A percentile compares a stretch with the other conserved stretches of the same genome.
Evolutionary conservation across 2,797 vertebrate species (phyloP).

Genomic region (Poeciliopsis gracilis): DNA sequence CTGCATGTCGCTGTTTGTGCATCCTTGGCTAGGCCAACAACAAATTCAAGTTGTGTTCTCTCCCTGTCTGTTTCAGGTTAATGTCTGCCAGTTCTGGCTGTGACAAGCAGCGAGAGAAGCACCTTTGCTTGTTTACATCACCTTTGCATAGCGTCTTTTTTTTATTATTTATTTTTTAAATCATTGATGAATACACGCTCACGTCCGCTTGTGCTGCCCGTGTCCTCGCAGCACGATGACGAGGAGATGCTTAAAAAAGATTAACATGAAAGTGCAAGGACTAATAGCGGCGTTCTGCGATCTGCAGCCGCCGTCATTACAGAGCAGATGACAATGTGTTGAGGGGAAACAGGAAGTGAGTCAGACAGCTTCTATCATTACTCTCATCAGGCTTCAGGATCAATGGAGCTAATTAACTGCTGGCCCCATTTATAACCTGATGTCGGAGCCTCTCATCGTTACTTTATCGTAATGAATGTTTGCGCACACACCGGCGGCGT

Average conservation of each 20-base stretch:
- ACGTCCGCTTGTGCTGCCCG: slow-evolving; percentile 42
- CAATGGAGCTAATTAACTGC: slow-evolving; percentile 66
- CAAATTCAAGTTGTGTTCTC: slow-evolving; percentile 3
- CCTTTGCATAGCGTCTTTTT: slow-evolving; percentile 46
- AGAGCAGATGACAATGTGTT: slow-evolving; percentile 25
- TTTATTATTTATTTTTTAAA: not conserved
- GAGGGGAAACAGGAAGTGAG: slow-evolving; percentile 41
- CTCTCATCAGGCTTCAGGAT: slow-evolving; percentile 45
- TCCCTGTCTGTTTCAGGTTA: slow-evolving; percentile 8
- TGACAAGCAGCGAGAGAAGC: slow-evolving; percentile 37
- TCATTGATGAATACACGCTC: slow-evolving; percentile 37
- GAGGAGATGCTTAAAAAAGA: slow-evolving; percentile 56
- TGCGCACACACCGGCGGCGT: slow-evolving; percentile 18
- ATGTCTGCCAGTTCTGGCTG: slow-evolving; percentile 31
- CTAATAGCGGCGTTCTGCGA: slow-evolving; percentile 24
- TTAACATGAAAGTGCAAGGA: slow-evolving; percentile 32
- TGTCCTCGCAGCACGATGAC: slow-evolving; percentile 33
- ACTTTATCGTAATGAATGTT: slow-evolving; percentile 51
- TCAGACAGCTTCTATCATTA: slow-evolving; percentile 43
- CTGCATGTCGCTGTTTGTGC: not conserved
- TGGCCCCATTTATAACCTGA: slow-evolving; percentile 43
- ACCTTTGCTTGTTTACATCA: slow-evolving; percentile 61
- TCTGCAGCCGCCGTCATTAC: slow-evolving; percentile 18
- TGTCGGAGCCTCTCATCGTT: slow-evolving; percentile 41
- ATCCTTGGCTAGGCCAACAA: not conserved